Conservation (phyloP, 1,140 invertebrate species). For the Kradibia gibbosae region DNA sequence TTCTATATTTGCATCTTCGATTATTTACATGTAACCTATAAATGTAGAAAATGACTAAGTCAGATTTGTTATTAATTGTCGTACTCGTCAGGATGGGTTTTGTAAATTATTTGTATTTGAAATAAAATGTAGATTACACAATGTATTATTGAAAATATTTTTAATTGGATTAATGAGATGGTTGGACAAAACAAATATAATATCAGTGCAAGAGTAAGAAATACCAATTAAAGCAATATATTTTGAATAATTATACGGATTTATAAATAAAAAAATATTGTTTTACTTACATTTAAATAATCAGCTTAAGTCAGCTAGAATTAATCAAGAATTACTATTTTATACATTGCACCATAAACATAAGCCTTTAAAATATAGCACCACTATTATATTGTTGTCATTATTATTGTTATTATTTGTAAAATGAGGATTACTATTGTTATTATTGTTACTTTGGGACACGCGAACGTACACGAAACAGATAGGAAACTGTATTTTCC, state of each 20-base stretch:
- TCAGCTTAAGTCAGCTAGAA: not conserved
- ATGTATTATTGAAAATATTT: not conserved
- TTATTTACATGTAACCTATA: too few species aligned
- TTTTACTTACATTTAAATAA: slow-evolving; percentile 10
- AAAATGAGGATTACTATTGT: not conserved
- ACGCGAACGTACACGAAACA: not conserved
- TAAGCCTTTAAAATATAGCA: not conserved
- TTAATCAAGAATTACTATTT: slow-evolving; percentile 1
- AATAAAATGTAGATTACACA: not conserved
- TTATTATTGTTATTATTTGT: too few species aligned
- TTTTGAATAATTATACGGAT: too few species aligned
- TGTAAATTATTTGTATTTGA: not conserved
- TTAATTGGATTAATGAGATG: not conserved
- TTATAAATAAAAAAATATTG: not conserved
- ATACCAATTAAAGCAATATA: too few species aligned
- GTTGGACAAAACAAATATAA: too few species aligned
- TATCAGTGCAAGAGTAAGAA: too few species aligned
- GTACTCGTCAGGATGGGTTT: not conserved
- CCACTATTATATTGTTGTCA: not conserved
- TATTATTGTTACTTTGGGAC: slow-evolving; percentile 8
- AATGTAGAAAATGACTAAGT: not conserved
- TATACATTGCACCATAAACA: slow-evolving; percentile 13
- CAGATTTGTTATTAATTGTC: not conserved
- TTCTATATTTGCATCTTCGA: too few species aligned
- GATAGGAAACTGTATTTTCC: not conserved